These are phyloP conservation scores for Spinibarbus caldwelli DNA, from an alignment of 2,797 vertebrate genomes.

Conservation along the genomic window DNA sequence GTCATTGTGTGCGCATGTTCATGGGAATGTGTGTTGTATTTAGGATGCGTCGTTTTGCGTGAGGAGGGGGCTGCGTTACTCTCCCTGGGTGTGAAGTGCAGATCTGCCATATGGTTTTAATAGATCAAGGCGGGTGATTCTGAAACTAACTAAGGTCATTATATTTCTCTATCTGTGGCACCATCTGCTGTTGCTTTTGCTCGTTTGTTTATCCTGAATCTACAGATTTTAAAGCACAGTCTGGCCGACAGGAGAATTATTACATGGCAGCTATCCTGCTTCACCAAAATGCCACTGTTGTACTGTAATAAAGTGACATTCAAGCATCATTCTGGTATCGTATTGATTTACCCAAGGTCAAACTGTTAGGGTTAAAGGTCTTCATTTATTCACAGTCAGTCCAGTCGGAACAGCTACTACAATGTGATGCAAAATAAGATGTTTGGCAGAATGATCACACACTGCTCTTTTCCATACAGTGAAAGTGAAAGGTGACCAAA, in stretches of 20 bases:
- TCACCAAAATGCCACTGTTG: not conserved
- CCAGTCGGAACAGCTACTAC: not conserved
- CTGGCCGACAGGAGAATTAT: not conserved
- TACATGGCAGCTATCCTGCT: not conserved
- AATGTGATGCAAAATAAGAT: not conserved
- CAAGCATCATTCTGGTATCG: not conserved
- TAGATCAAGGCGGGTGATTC: conserved; percentile 48
- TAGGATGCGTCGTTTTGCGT: conserved; percentile 13
- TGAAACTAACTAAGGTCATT: conserved; percentile 51
- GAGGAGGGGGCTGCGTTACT: conserved; percentile 3
- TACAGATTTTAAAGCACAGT: conserved; percentile 2
- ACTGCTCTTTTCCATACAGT: not conserved
- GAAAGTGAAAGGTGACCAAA: not conserved
- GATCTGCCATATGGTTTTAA: conserved; percentile 57
- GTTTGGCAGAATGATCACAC: not conserved
- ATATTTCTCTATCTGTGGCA: conserved; percentile 44
- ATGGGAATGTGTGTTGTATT: conserved; percentile 22
- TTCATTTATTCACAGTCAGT: not conserved
- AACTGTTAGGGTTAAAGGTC: not conserved
- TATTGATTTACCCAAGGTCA: conserved; percentile 2
- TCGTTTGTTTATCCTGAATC: conserved; percentile 10
- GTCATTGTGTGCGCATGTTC: not conserved
- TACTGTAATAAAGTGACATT: not conserved
- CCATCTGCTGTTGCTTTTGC: conserved; percentile 49
- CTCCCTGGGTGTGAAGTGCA: conserved; percentile 30